Evolutionary conservation across 2,113 vertebrate genomes (phyloP).

Genomic region (Pao palembangensis): DNA sequence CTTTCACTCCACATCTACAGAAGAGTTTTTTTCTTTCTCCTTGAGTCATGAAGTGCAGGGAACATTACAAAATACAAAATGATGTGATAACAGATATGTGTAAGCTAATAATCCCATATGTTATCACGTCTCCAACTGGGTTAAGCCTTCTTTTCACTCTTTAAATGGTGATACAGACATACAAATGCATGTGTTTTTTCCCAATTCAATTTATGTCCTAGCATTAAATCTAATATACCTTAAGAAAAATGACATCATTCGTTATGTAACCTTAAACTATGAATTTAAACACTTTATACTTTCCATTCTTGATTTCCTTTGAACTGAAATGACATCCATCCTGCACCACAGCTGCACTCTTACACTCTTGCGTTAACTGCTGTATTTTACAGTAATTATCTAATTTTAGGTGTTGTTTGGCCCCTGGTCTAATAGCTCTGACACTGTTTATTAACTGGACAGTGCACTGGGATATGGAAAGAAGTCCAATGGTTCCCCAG

Average conservation of each 20-base stretch:
- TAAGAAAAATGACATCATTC: background rate
- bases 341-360: slow-evolving; percentile 2
- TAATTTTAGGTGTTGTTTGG: slow-evolving; percentile 11
- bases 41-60: slow-evolving; percentile 8
- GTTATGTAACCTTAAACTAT: background rate
- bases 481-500: slow-evolving; percentile 12
- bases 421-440: slow-evolving; percentile 10
- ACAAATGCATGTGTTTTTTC: background rate
- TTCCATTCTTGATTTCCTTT: background rate
- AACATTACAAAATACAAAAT: slow-evolving; percentile 40
- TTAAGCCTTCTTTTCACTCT: slow-evolving; percentile 28
- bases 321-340: background rate
- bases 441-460: slow-evolving; percentile 27
- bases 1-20: slow-evolving; percentile 53
- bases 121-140: slow-evolving; percentile 44
- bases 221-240: background rate
- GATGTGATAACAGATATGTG: slow-evolving; percentile 41
- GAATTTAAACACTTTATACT: background rate
- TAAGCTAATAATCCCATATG: slow-evolving; percentile 49
- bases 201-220: background rate
- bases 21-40: slow-evolving; percentile 7
- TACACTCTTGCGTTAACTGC: background rate
- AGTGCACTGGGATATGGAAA: slow-evolving; percentile 9
- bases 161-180: slow-evolving; percentile 12
- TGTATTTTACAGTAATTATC: background rate